Evolutionary conservation across 2,113 vertebrate genomes (phyloP).

Genomic region (Drymodes brunneopygia): DNA sequence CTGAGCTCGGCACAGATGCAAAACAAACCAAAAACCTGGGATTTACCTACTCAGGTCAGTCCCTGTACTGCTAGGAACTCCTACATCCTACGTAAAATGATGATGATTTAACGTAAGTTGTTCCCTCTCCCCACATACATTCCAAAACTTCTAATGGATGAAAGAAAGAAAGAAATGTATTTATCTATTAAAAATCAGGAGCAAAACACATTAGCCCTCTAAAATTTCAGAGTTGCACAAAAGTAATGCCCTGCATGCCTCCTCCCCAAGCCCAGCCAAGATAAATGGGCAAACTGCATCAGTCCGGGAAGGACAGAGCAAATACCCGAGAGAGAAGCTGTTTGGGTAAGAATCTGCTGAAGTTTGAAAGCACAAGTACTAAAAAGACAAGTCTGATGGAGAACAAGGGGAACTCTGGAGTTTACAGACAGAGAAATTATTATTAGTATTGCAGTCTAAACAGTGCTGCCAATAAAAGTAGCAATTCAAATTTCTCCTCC

Average conservation of each 20-base stretch:
- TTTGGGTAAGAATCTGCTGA: neutral
- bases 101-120: accelerated
- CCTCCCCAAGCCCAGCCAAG: neutral
- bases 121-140: neutral
- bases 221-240: neutral
- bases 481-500: neutral
- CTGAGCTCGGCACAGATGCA: accelerated
- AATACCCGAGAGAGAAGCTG: neutral
- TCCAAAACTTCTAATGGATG: neutral
- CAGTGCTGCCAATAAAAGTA: neutral
- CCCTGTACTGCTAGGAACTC: neutral
- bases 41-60: neutral
- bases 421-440: neutral
- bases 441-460: neutral
- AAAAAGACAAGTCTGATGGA: neutral
- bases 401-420: neutral
- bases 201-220: neutral
- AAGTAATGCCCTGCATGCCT: neutral
- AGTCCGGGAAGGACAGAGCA: neutral
- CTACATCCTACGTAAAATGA: neutral
- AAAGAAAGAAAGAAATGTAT: neutral
- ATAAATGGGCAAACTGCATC: neutral
- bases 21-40: neutral
- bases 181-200: neutral
- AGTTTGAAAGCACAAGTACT: neutral